Conservation (phyloP, 2,888 invertebrate genomes). For the Zootermopsis nevadensis region DNA sequence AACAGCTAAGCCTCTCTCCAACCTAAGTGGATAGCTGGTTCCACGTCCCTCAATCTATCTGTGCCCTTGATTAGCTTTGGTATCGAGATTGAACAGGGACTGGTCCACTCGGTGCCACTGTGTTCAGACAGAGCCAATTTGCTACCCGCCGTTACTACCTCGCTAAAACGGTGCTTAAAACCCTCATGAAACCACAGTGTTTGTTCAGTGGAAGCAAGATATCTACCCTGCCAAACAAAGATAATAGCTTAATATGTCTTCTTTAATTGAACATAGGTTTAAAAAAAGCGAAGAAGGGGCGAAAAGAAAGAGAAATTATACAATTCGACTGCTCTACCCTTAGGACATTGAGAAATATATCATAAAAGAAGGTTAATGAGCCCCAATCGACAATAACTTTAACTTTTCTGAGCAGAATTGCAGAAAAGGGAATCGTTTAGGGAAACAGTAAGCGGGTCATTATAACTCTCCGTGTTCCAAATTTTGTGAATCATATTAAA, state of each 20-base stretch:
- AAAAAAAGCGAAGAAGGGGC: not conserved
- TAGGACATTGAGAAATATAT: not conserved
- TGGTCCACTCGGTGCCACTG: not conserved
- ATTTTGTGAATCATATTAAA: too few species aligned
- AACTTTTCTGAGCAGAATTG: not conserved
- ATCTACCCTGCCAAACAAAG: constrained; percentile 21
- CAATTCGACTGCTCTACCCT: constrained; percentile 16
- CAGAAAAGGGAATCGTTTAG: too few species aligned
- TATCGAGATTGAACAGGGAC: not conserved
- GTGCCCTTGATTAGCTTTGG: constrained; percentile 12
- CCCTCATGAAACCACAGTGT: not conserved
- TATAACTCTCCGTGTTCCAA: too few species aligned
- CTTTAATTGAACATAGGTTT: constrained; percentile 38
- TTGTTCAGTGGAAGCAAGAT: constrained; percentile 15
- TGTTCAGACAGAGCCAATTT: constrained; percentile 1
- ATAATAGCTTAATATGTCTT: constrained; percentile 38
- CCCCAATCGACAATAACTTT: not conserved
- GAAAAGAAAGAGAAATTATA: constrained; percentile 23
- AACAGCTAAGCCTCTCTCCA: not conserved
- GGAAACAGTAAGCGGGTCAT: too few species aligned
- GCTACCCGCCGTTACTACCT: not conserved
- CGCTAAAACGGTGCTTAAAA: not conserved
- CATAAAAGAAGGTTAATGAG: not conserved
- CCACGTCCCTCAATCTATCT: not conserved
- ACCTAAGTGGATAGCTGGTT: not conserved